Evolutionary conservation across 2,888 invertebrate species (phyloP).

Genomic region (Eupithecia centaureata): DNA sequence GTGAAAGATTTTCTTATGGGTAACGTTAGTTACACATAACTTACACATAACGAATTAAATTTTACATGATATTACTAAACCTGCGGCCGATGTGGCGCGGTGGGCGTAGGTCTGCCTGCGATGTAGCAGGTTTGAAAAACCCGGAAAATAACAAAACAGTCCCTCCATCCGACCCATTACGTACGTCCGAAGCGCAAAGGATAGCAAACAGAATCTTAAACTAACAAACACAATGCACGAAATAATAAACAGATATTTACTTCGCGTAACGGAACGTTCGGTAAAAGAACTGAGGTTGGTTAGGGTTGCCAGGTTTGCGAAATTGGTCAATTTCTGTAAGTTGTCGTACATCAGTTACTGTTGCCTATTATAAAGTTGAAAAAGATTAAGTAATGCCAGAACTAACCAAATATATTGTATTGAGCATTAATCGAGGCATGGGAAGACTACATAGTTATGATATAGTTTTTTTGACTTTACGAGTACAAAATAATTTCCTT

Average conservation of each 20-base stretch:
- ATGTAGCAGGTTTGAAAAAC: neutral
- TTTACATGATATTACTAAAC: too few species aligned
- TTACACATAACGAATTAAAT: too few species aligned
- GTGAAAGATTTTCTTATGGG: neutral
- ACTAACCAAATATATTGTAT: too few species aligned
- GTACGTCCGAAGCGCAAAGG: slow-evolving; percentile 26
- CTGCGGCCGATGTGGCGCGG: too few species aligned
- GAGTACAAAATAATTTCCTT: too few species aligned
- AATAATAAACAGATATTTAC: slow-evolving; percentile 41
- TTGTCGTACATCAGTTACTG: too few species aligned
- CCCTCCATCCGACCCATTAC: slow-evolving; percentile 13
- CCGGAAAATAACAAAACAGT: neutral
- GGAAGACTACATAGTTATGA: too few species aligned
- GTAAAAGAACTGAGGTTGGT: slow-evolving; percentile 29
- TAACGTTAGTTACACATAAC: neutral
- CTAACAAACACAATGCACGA: slow-evolving; percentile 35
- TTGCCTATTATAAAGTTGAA: too few species aligned
- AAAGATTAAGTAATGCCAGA: too few species aligned
- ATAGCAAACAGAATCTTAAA: slow-evolving; percentile 39
- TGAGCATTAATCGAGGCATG: too few species aligned
- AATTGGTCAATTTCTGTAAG: neutral
- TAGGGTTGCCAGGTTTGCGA: slow-evolving; percentile 23
- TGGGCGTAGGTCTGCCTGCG: too few species aligned
- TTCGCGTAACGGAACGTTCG: slow-evolving; percentile 31
- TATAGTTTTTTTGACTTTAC: too few species aligned